Evolutionary conservation across 2,797 vertebrate species (phyloP).

Genomic region (Prunella strophiata): DNA sequence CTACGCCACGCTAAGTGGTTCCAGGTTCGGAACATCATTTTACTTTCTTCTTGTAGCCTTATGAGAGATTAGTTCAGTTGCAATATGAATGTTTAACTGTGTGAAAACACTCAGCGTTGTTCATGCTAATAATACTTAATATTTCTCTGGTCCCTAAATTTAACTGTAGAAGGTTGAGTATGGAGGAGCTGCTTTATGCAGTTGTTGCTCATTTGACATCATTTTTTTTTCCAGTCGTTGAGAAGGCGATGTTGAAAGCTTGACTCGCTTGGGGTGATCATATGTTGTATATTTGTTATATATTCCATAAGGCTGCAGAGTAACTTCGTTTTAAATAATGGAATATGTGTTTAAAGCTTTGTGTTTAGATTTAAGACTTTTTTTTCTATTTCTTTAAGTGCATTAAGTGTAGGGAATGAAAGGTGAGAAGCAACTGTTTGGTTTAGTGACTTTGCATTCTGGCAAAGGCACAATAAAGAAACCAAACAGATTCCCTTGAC

Average conservation of each 20-base stretch:
- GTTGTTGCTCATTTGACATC: conserved; percentile 73
- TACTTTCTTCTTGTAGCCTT: conserved; percentile 99
- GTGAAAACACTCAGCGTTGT: conserved; percentile 86
- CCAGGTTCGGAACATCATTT: conserved; percentile 99
- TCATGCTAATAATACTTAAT: conserved; percentile 75
- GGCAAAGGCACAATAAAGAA: conserved; percentile 85
- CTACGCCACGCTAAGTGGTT: conserved; percentile 99
- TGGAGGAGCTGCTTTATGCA: conserved; percentile 75
- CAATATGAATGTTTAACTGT: conserved; percentile 80
- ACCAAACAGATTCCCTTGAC: conserved; percentile 90
- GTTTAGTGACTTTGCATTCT: conserved; percentile 87
- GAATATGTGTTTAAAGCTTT: conserved; percentile 91
- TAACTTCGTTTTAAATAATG: conserved; percentile 91
- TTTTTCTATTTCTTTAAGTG: conserved; percentile 82
- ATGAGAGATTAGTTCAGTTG: conserved; percentile 89
- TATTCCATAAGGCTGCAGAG: conserved; percentile 99
- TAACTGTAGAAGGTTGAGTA: conserved; percentile 69
- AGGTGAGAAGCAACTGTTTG: conserved; percentile 90
- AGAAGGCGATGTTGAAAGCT: conserved; percentile 71
- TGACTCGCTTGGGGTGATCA: conserved; percentile 75
- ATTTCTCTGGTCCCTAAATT: conserved; percentile 74
- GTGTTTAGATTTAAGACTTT: conserved; percentile 85
- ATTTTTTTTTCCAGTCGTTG: conserved; percentile 70
- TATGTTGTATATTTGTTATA: conserved; percentile 79
- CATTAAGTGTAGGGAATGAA: conserved; percentile 89